Percentiles rank a stretch among this genome's conserved stretches.
Conservation (phyloP, 1,140 invertebrate genomes). For the Halictus rubicundus region DNA sequence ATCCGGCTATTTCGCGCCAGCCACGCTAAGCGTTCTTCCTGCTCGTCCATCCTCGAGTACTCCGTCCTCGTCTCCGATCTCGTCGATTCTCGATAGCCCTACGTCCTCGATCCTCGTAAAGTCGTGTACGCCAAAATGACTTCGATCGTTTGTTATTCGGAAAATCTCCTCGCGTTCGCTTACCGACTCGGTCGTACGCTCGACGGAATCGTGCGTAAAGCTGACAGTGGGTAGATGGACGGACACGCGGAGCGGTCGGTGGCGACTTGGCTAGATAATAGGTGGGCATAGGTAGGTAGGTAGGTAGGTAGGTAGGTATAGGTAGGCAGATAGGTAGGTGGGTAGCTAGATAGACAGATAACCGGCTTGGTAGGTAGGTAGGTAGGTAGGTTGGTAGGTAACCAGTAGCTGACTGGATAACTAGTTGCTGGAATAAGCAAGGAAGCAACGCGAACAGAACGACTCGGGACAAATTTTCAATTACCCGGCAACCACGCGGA, state of each 20-base stretch:
- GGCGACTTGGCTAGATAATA: neutral
- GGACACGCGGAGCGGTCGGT: neutral
- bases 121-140: neutral
- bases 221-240: neutral
- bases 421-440: neutral
- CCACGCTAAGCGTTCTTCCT: neutral
- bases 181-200: neutral
- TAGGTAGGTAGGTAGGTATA: neutral
- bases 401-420: neutral
- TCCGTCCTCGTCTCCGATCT: no score
- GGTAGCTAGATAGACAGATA: neutral
- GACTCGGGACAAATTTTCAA: neutral
- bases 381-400: neutral
- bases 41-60: neutral
- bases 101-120: no score
- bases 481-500: neutral
- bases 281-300: neutral
- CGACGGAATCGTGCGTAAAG: neutral
- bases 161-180: neutral
- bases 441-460: neutral
- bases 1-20: conserved; percentile 16
- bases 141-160: neutral
- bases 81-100: no score
- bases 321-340: neutral
- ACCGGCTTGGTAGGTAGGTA: neutral